Evolutionary conservation across 2,113 vertebrate species (phyloP).

Genomic region (Podarcis muralis): DNA sequence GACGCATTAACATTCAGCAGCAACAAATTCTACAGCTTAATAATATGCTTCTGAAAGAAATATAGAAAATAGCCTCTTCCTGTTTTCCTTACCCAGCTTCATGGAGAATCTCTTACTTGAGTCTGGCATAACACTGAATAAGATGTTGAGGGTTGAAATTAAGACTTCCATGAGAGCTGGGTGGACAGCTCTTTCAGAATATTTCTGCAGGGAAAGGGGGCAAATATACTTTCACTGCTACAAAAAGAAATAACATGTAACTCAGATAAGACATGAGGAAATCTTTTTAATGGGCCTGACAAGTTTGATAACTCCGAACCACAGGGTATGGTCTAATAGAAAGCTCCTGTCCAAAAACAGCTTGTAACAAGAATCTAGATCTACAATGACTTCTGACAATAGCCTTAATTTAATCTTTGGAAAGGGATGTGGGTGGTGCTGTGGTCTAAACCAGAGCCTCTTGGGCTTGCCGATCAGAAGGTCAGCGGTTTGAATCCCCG

Average conservation of each 20-base stretch:
- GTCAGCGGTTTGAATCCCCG: too few species aligned
- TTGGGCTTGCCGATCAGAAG: too few species aligned
- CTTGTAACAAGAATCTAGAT: background rate
- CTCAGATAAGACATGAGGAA: constrained; percentile 2
- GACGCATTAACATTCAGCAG: constrained; percentile 20
- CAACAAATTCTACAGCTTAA: constrained; percentile 34
- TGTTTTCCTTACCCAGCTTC: constrained; percentile 85
- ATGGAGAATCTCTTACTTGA: constrained; percentile 83
- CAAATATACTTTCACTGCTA: background rate
- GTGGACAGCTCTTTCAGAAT: constrained; percentile 75
- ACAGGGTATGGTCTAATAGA: background rate
- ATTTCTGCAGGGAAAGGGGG: constrained; percentile 75
- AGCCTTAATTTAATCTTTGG: background rate
- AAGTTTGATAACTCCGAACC: constrained; percentile 28
- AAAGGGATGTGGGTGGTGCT: too few species aligned
- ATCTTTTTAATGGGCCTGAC: background rate
- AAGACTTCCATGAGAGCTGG: constrained; percentile 83
- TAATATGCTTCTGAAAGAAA: constrained; percentile 6
- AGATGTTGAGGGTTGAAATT: constrained; percentile 80
- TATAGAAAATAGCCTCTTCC: constrained; percentile 12
- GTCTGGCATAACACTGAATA: constrained; percentile 84
- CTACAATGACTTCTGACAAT: background rate
- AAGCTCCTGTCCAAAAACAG: constrained; percentile 20
- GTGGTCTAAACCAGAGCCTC: too few species aligned
- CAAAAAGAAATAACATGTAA: background rate